These are phyloP conservation scores for Hydraecia micacea DNA, from an alignment of 2,888 invertebrate genomes.

Conservation along the genomic window DNA sequence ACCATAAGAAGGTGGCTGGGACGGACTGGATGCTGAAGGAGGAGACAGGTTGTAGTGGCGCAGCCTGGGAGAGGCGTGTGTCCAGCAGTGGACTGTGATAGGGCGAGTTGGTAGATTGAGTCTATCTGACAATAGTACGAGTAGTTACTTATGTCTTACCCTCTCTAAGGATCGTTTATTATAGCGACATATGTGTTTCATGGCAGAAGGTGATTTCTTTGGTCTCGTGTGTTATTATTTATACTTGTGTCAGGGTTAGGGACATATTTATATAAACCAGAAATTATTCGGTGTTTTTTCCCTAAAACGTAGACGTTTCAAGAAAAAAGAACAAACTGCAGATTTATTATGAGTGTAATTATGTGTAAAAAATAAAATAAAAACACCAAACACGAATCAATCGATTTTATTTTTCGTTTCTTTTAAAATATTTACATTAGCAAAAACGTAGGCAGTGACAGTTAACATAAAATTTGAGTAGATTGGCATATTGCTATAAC, in stretches of 20 bases:
- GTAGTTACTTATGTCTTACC: background rate
- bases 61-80: too few relatives aligned
- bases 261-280: background rate
- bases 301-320: background rate
- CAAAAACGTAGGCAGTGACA: constrained; percentile 71
- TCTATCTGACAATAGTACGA: too few relatives aligned
- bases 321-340: too few relatives aligned
- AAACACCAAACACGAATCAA: constrained; percentile 39
- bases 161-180: background rate
- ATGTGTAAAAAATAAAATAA: background rate
- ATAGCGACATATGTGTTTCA: background rate
- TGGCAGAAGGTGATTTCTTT: background rate
- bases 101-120: too few relatives aligned
- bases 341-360: background rate
- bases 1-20: too few relatives aligned
- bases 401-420: constrained; percentile 58
- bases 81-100: too few relatives aligned
- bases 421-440: constrained; percentile 67
- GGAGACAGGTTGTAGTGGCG: too few relatives aligned
- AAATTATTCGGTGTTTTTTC: background rate
- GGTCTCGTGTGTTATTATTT: background rate
- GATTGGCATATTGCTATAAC: constrained; percentile 50
- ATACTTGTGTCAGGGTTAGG: too few relatives aligned
- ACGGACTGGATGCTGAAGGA: too few relatives aligned
- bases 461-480: constrained; percentile 62